Base-by-base conservation (phyloP, 2,113 vertebrate species). In the Hippoglossus stenolepis region DNA sequence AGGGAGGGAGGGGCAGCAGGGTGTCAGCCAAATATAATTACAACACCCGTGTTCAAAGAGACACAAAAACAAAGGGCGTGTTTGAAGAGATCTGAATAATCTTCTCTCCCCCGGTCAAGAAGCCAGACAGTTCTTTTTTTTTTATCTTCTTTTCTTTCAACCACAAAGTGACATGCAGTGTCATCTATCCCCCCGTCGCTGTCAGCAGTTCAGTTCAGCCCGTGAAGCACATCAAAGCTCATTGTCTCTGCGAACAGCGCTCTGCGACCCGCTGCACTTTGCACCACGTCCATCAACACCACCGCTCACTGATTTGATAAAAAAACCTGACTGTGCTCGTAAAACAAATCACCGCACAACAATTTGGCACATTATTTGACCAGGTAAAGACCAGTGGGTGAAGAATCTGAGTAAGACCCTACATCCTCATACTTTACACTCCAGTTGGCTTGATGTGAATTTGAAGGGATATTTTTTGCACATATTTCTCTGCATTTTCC, bases 51-150 rank as follows among this genome's bases (percentile, higher is more conserved):
- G 65, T 86, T 80, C 75, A 80, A 90, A 75, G 65, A 79, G 70
- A 40, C 21, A 69, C 61, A 64, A 23, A 75, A 59, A 84, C 75
- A 76, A 67, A 82, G 75, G 18, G 64, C 12, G 38, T 38, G 70
- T 85, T 79, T 87, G 70, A 89, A 81, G 64, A 88, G 84, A 80
- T 82, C 49, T 58, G 60, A 74, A 83, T 63, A 60, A 89, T 85
- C 60, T 81, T 80, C 79, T 77, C 77, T 67, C 73, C 59, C 79
- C 79, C 69, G 1, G 72, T 79, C 71, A 9, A 83, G 31, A 82
- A 82, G 79, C 85, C 76, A 80, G 73, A 78, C 58, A 17, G 14
- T 47, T 47, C 68, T 47, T 62, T 61, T 65, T 24, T 31, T 5
- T 31, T 31, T 31, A 38, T 73, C 45, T 65, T 43, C 28, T 45